These are phyloP conservation scores for Oenanthe melanoleuca DNA, from an alignment of 2,113 vertebrate species.

Conservation along the genomic window DNA sequence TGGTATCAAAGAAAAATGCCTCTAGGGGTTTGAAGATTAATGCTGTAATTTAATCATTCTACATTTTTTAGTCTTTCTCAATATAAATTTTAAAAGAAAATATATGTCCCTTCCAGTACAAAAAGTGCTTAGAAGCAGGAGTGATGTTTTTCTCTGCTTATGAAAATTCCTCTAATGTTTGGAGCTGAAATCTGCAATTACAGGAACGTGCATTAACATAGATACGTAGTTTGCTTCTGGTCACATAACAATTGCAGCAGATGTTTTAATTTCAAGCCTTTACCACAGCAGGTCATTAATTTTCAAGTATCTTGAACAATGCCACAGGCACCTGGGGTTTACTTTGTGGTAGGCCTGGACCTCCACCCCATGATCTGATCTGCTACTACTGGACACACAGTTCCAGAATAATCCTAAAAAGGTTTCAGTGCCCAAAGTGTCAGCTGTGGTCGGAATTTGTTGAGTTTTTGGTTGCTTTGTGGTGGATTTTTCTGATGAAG, in stretches of 20 bases:
- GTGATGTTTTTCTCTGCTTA: not conserved
- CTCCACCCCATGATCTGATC: not conserved
- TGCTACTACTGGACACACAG: not conserved
- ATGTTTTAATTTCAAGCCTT: not conserved
- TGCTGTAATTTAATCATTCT: not conserved
- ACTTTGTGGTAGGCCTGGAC: not conserved
- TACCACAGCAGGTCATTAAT: not conserved
- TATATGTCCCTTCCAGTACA: rapidly evolving
- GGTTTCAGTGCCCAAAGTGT: not conserved
- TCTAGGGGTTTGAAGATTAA: not conserved
- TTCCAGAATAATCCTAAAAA: not conserved
- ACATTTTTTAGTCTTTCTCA: not conserved
- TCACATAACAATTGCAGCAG: not conserved
- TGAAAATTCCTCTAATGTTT: not conserved
- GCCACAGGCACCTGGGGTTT: not conserved
- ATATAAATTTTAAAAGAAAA: not conserved
- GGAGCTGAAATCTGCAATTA: not conserved
- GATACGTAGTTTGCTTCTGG: not conserved
- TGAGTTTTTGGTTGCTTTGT: not conserved
- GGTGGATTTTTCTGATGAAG: not conserved
- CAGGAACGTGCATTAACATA: not conserved
- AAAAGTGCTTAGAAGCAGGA: not conserved
- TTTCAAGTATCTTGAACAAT: not conserved
- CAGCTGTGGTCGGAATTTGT: not conserved
- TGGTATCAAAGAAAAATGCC: not conserved